Conservation (phyloP, 2,113 vertebrate genomes). For the Abramis brama region DNA sequence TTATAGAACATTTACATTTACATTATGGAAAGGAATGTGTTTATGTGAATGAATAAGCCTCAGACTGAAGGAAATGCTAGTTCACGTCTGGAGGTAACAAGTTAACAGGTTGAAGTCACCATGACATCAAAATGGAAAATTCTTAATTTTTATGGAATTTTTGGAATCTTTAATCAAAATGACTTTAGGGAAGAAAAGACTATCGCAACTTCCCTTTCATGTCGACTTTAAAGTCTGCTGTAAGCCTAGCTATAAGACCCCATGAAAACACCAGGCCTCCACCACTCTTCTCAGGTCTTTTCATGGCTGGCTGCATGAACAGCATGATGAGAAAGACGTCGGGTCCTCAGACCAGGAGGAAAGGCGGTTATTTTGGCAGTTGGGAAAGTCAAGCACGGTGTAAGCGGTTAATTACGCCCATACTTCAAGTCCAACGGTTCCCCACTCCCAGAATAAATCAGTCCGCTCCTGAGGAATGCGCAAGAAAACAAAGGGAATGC, state of each 20-base stretch:
- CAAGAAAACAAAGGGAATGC: constrained; percentile 37
- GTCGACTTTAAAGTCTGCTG: background rate
- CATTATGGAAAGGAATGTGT: too few species aligned
- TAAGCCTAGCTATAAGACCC: background rate
- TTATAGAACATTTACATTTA: too few species aligned
- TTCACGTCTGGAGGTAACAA: background rate
- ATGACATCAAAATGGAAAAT: too few species aligned
- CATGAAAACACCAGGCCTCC: background rate
- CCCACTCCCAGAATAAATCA: constrained; percentile 54
- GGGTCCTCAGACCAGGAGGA: background rate
- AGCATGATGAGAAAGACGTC: background rate
- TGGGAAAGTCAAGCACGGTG: constrained; percentile 19
- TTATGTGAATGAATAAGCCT: too few species aligned
- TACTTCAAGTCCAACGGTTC: constrained; percentile 50
- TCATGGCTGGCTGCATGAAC: background rate
- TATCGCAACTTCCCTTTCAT: too few species aligned
- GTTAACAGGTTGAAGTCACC: background rate
- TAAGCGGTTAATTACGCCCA: constrained; percentile 59
- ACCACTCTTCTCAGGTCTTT: background rate
- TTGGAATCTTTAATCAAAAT: too few species aligned
- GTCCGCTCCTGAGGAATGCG: constrained; percentile 49
- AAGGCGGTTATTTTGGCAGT: constrained; percentile 48
- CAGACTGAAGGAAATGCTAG: too few species aligned
- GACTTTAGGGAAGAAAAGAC: too few species aligned
- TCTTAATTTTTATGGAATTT: too few species aligned